phyloP scores from a whole-genome alignment of 2,113 vertebrate species.

The Hydropotes inermis region DNA sequence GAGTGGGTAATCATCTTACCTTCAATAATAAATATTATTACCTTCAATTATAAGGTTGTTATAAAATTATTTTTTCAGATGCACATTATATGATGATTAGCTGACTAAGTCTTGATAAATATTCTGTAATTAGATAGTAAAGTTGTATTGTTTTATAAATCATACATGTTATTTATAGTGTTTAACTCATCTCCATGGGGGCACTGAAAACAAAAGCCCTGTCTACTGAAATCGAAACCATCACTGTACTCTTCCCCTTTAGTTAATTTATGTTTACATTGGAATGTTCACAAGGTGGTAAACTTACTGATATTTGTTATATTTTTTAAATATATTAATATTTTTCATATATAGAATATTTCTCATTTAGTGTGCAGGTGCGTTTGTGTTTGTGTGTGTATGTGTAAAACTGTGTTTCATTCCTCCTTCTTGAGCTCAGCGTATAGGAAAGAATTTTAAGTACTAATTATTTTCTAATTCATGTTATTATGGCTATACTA shows the following conservation, averaged over 20 bases:
- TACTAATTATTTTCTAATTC: not conserved
- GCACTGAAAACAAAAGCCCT: not conserved
- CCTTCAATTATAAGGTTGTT: not conserved
- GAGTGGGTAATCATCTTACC: not conserved
- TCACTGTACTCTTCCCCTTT: fast-evolving
- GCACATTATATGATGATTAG: not conserved
- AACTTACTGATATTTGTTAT: not conserved
- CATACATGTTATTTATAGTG: not conserved
- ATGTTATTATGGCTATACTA: not conserved
- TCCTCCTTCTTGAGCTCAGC: not conserved
- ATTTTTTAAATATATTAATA: not conserved
- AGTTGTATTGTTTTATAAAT: not conserved
- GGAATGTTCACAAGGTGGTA: not conserved
- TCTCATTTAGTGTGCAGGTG: not conserved
- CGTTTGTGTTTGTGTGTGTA: not conserved
- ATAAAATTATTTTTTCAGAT: not conserved
- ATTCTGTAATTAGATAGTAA: not conserved
- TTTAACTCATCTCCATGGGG: not conserved
- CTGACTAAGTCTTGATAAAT: not conserved
- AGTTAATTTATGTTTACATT: not conserved
- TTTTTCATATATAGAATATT: not conserved
- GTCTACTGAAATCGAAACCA: not conserved
- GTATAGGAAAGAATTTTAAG: not conserved
- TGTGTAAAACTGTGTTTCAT: not conserved
- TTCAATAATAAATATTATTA: not conserved